Conservation (phyloP, 2,113 vertebrate genomes). For the Emydura subglobosa region DNA sequence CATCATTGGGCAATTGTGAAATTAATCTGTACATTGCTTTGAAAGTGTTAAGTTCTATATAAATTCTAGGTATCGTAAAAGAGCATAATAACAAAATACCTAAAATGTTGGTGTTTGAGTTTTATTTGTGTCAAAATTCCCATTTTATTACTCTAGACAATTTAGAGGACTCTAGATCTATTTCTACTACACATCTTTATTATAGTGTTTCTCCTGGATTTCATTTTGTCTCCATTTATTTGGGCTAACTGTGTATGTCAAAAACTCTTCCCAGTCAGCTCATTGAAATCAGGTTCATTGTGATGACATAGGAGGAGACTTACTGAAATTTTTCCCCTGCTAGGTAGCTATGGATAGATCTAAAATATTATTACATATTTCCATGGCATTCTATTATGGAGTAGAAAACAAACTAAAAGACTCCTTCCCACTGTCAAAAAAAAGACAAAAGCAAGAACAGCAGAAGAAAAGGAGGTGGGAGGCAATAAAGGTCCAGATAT, state of each 20-base stretch:
- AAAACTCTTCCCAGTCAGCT: neutral
- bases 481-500: neutral
- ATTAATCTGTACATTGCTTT: slow-evolving; percentile 41
- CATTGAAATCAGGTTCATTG: neutral
- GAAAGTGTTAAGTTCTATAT: slow-evolving; percentile 30
- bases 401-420: neutral
- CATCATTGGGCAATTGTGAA: slow-evolving; percentile 11
- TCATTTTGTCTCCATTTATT: neutral
- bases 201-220: neutral
- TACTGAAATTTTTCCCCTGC: neutral
- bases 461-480: no score
- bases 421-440: neutral
- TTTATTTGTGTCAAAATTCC: neutral
- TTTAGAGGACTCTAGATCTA: neutral
- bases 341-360: neutral
- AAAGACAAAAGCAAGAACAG: no score
- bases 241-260: neutral
- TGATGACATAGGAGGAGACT: neutral
- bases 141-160: neutral
- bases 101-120: neutral
- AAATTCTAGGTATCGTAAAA: slow-evolving; percentile 30
- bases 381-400: neutral
- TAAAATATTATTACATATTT: neutral
- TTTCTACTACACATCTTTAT: neutral
- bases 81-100: accelerated